phyloP scores from a whole-genome alignment of 2,113 vertebrate genomes.

The Anguilla rostrata region DNA sequence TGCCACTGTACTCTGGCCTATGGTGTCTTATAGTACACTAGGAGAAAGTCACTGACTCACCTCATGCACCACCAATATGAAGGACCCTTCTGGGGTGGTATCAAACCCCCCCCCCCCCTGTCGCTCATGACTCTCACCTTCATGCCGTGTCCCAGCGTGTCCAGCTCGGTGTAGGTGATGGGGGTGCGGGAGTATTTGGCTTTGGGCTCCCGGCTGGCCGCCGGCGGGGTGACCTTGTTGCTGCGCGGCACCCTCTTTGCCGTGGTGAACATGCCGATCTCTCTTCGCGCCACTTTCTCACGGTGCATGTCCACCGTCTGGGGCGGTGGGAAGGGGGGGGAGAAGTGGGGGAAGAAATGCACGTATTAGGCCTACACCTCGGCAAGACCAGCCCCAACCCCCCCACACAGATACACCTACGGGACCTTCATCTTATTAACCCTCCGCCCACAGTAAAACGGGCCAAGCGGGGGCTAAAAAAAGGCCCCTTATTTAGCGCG shows the following conservation, averaged over 20 bases:
- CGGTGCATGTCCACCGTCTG: constrained; percentile 81
- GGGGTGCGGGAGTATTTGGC: constrained; percentile 71
- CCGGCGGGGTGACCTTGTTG: constrained; percentile 64
- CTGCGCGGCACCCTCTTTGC: constrained; percentile 47
- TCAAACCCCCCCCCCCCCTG: too few relatives aligned
- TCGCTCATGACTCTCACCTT: constrained; percentile 62
- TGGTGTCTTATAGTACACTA: too few relatives aligned
- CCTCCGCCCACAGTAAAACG: background rate
- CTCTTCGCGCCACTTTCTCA: constrained; percentile 81
- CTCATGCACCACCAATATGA: too few relatives aligned
- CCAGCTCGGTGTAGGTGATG: constrained; percentile 76
- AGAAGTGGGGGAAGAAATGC: background rate
- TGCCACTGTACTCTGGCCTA: too few relatives aligned
- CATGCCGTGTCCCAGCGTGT: constrained; percentile 79
- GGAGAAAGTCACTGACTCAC: too few relatives aligned
- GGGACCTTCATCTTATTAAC: background rate
- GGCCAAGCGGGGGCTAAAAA: background rate
- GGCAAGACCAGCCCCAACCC: background rate
- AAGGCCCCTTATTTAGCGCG: background rate
- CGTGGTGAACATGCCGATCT: constrained; percentile 73
- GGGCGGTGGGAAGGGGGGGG: constrained; percentile 12
- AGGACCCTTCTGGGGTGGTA: too few relatives aligned
- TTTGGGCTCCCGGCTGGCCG: constrained; percentile 55
- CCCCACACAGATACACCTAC: background rate
- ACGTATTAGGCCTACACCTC: background rate